Evolutionary conservation across 2,113 vertebrate genomes (phyloP), one percentile per base, ranked within the genome.

Genomic region (Aphyosemion australe): DNA sequence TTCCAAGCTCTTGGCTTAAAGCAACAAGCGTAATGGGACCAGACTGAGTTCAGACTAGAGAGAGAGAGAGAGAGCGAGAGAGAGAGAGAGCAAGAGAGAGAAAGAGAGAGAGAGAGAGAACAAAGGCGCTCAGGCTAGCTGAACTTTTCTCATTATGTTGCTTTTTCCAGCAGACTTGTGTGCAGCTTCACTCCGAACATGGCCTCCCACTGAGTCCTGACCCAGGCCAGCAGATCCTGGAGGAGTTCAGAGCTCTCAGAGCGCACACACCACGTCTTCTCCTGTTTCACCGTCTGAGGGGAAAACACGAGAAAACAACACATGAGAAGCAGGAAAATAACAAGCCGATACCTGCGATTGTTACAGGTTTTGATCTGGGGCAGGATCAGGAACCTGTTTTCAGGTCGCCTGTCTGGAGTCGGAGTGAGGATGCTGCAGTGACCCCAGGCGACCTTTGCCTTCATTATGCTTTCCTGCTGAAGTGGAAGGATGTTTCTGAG

Each of bases 141-240:
- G 32, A 42, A 46, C 49, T 16, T 52, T 52, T 47, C 2, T 13
- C 15, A 12, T 53, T 26, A 85, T 2, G 64, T 18, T 1, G 26
- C 60, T 50, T 60, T 54, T 64, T 90, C 85, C 39, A 88, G 89
- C 52, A 86, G 53, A 39, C 76, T 80, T 21, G 85, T 92, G 66
- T 83, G 75, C 49, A 96, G 91, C 15, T 90, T 91, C 0, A 97
- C 94, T 42, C 94, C 94, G 65, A 95, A 97, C 89, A 95, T 88
- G 49, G 92, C 90, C 83, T 96, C 95, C 95, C 95, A 97, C 53
- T 94, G 94, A 5, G 85, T 80, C 50, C 85, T 91, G 78, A 97
- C 84, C 94, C 94, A 96, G 61, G 91, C 87, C 74, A 94, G 88
- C 75, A 97, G 88, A 18, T 83, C 90, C 20, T 89, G 90, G 18